Conservation (phyloP, 2,888 invertebrate genomes). For the Palloptera scutellata region DNA sequence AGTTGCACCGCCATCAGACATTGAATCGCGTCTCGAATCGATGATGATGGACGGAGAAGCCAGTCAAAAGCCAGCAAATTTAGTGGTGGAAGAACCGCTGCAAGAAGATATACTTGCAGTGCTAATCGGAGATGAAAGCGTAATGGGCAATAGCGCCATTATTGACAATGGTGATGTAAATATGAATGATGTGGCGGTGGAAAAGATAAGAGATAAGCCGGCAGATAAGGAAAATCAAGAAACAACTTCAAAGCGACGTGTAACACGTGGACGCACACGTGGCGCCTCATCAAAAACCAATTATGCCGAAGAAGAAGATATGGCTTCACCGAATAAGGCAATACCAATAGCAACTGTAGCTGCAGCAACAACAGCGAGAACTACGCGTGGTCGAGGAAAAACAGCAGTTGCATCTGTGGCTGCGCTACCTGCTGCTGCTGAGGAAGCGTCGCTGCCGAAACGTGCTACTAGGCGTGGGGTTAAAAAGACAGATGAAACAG, state of each 20-base stretch:
- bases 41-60: conserved; percentile 60
- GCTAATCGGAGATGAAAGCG: conserved; percentile 51
- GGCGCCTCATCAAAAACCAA: conserved; percentile 26
- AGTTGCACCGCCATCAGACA: conserved; percentile 63
- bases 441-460: conserved; percentile 32
- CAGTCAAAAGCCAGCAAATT: conserved; percentile 37
- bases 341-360: conserved; percentile 25
- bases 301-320: conserved; percentile 32
- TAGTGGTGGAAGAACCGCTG: conserved; percentile 47
- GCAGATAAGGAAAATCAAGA: conserved; percentile 26
- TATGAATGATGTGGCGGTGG: conserved; percentile 18
- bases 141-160: conserved; percentile 12
- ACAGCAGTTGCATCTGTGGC: conserved; percentile 25
- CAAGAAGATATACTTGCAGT: conserved; percentile 61
- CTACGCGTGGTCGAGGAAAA: conserved; percentile 44
- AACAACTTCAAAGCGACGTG: conserved; percentile 41
- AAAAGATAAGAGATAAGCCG: conserved; percentile 2
- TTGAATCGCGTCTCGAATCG: conserved; percentile 62
- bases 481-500: conserved; percentile 36
- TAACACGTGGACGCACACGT: conserved; percentile 50
- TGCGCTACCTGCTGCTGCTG: conserved; percentile 26
- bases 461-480: conserved; percentile 41
- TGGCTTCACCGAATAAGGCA: conserved; percentile 25
- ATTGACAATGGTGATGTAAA: neutral
- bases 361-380: conserved; percentile 37